Conservation (phyloP, 2,113 vertebrate species). For the Platysternon megacephalum region DNA sequence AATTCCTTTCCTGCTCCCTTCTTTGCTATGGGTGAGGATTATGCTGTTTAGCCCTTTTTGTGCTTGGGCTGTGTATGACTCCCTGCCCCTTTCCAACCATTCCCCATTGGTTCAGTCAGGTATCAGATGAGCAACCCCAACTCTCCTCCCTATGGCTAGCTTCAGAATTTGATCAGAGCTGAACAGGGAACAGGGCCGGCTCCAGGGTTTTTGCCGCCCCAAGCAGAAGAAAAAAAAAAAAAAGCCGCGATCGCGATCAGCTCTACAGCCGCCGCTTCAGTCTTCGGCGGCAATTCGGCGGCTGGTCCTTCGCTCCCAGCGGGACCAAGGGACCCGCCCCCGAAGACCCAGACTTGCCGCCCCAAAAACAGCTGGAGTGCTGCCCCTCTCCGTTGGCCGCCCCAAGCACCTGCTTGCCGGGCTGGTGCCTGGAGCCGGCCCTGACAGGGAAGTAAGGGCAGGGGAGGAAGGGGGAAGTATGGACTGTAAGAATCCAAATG, state of each 20-base stretch:
- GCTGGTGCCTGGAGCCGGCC: too few relatives aligned
- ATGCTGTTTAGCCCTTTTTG: not conserved
- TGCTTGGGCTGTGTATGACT: not conserved
- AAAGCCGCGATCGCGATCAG: too few relatives aligned
- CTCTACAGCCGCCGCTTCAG: too few relatives aligned
- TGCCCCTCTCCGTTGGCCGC: too few relatives aligned
- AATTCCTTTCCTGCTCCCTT: not conserved
- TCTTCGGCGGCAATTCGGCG: too few relatives aligned
- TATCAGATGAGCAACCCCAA: not conserved
- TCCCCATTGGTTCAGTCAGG: rapidly evolving
- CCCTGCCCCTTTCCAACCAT: not conserved
- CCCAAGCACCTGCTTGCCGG: too few relatives aligned
- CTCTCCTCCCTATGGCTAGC: not conserved
- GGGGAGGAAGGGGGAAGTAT: rapidly evolving
- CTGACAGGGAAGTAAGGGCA: not conserved
- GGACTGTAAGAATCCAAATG: not conserved
- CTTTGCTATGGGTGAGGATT: not conserved
- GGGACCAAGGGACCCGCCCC: too few relatives aligned
- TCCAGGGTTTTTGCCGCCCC: too few relatives aligned
- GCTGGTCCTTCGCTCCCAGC: too few relatives aligned
- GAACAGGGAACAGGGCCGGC: rapidly evolving
- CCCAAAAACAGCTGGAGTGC: too few relatives aligned
- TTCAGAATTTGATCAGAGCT: not conserved
- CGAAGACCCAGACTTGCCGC: too few relatives aligned
- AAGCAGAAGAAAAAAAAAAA: too few relatives aligned